A percentile compares a stretch with the other conserved stretches of the same genome.
These are phyloP conservation scores for Sarcophaga variegata DNA, from an alignment of 2,888 invertebrate species.

Conservation along the genomic window DNA sequence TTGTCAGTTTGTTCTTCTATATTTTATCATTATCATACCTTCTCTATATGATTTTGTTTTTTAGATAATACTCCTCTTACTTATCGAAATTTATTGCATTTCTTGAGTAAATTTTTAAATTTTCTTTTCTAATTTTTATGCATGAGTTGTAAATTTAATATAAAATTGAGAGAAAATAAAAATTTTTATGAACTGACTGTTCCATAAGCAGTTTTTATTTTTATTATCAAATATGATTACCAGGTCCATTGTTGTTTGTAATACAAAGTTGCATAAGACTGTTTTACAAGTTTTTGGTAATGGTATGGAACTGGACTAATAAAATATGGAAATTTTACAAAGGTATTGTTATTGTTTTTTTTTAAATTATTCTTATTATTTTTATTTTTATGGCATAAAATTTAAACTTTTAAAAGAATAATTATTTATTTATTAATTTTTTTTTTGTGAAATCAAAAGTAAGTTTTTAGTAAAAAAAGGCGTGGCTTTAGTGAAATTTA, in stretches of 20 bases:
- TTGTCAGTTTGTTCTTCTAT: not conserved
- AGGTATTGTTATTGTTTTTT: not conserved
- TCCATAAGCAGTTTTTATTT: constrained; percentile 54
- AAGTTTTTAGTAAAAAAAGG: constrained; percentile 63
- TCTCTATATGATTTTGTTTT: not conserved
- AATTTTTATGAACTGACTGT: constrained; percentile 16
- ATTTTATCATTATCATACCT: not conserved
- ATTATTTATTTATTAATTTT: not conserved
- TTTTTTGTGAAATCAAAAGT: constrained; percentile 54
- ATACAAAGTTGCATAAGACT: constrained; percentile 51
- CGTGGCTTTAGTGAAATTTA: constrained; percentile 74
- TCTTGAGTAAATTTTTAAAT: not conserved
- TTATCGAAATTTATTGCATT: not conserved
- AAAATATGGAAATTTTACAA: constrained; percentile 25
- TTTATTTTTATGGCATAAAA: not conserved
- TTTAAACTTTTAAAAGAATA: not conserved
- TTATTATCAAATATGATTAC: constrained; percentile 70
- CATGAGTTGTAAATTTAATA: constrained; percentile 75
- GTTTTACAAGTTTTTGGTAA: constrained; percentile 52
- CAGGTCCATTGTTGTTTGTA: constrained; percentile 64
- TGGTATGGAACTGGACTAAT: constrained; percentile 54
- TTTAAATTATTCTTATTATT: constrained; percentile 16
- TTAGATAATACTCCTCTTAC: too few relatives aligned
- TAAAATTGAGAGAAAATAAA: not conserved
- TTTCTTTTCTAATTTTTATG: constrained; percentile 74